These are phyloP conservation scores for Drosophila parabipectinata DNA, from an alignment of 1,140 invertebrate species.

Conservation along the genomic window DNA sequence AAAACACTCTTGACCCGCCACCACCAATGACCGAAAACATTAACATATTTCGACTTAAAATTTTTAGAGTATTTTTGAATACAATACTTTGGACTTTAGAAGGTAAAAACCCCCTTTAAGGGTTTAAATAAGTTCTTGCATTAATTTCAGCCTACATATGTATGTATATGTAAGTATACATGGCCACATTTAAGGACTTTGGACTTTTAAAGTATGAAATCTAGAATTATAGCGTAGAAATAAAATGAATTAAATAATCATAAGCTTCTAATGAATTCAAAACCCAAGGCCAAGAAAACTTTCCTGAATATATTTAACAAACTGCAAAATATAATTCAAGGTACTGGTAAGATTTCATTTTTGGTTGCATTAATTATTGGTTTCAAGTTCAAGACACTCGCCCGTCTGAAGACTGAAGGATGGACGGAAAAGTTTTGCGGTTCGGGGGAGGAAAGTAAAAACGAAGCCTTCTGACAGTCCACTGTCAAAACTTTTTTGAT, in stretches of 20 bases:
- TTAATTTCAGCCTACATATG: too few relatives aligned
- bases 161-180: too few relatives aligned
- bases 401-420: background rate
- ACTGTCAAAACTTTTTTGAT: slow-evolving; percentile 82
- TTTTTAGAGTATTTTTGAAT: too few relatives aligned
- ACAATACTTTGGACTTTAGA: too few relatives aligned
- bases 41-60: too few relatives aligned
- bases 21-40: too few relatives aligned
- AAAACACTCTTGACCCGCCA: too few relatives aligned
- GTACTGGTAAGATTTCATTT: background rate
- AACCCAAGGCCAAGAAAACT: background rate
- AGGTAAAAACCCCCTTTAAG: too few relatives aligned
- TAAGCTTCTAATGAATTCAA: background rate
- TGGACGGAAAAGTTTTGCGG: slow-evolving; percentile 31
- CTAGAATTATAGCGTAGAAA: background rate
- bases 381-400: slow-evolving; percentile 2
- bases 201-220: too few relatives aligned
- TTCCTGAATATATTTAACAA: background rate
- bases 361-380: slow-evolving; percentile 1
- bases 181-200: too few relatives aligned
- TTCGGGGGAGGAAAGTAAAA: slow-evolving; percentile 64
- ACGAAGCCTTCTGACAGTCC: slow-evolving; percentile 63
- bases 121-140: too few relatives aligned
- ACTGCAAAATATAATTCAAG: background rate
- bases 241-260: background rate